A percentile compares a stretch with the other conserved stretches of the same genome.
phyloP scores from a whole-genome alignment of 2,797 vertebrate genomes.

The Typhlichthys eigenmanni region DNA sequence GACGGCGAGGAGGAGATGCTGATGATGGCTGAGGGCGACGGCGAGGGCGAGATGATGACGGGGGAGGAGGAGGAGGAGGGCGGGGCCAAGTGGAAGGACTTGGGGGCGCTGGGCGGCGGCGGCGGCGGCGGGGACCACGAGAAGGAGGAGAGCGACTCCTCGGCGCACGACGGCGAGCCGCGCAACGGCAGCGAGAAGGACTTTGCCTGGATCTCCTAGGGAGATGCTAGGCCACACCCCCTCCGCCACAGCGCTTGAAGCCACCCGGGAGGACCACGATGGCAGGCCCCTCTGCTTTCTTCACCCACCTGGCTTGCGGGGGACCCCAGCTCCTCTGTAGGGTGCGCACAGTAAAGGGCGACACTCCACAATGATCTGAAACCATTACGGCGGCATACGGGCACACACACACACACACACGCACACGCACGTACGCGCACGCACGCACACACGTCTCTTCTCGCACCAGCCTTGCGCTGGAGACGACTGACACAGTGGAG shows the following conservation, averaged over 20 bases:
- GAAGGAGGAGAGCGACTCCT: slow-evolving; percentile 91
- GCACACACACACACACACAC: slow-evolving; percentile 18
- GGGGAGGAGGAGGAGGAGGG: slow-evolving; percentile 64
- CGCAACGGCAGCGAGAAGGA: slow-evolving; percentile 87
- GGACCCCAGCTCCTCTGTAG: slow-evolving; percentile 62
- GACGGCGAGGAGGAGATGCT: slow-evolving; percentile 83
- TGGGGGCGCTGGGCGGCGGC: slow-evolving; percentile 81
- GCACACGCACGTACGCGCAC: slow-evolving; percentile 18
- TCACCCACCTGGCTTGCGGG: slow-evolving; percentile 56
- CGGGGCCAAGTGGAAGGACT: slow-evolving; percentile 90
- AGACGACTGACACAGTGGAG: slow-evolving; percentile 61
- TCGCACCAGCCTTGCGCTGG: slow-evolving; percentile 45
- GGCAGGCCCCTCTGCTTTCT: slow-evolving; percentile 64
- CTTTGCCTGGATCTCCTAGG: slow-evolving; percentile 96
- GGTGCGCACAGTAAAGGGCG: slow-evolving; percentile 62
- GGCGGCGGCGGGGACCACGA: slow-evolving; percentile 84
- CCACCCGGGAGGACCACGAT: slow-evolving; percentile 51
- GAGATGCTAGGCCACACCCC: slow-evolving; percentile 28
- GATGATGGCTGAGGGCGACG: slow-evolving; percentile 81
- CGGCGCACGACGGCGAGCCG: slow-evolving; percentile 83
- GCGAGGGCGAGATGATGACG: slow-evolving; percentile 84
- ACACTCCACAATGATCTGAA: slow-evolving; percentile 65
- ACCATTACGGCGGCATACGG: slow-evolving; percentile 38
- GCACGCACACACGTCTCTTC: slow-evolving; percentile 34
- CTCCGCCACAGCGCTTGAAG: slow-evolving; percentile 16